A percentile compares a stretch with the other conserved stretches of the same genome.
Conservation (phyloP, 1,140 invertebrate species). For the Penaeus chinensis region DNA sequence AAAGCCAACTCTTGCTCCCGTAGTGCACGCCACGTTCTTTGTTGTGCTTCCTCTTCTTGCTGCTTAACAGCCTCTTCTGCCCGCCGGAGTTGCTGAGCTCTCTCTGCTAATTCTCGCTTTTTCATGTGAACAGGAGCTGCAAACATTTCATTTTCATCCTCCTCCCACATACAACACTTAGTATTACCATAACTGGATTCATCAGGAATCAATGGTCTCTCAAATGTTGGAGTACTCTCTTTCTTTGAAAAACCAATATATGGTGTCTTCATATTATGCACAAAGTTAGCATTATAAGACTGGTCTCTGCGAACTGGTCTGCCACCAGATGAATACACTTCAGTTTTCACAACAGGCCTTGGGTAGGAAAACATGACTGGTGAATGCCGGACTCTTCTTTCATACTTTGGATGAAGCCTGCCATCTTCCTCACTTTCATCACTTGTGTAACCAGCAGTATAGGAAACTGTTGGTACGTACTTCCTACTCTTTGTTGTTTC, state of each 20-base stretch:
- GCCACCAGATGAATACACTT: background rate
- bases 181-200: background rate
- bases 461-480: background rate
- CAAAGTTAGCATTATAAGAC: background rate
- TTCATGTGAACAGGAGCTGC: slow-evolving; percentile 16
- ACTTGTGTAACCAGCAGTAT: slow-evolving; percentile 37
- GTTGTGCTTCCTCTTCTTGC: slow-evolving; percentile 50
- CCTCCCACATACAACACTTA: slow-evolving; percentile 13
- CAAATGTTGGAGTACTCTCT: background rate
- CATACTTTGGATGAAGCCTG: slow-evolving; percentile 3
- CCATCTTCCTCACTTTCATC: slow-evolving; percentile 47
- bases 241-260: background rate
- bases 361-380: slow-evolving; percentile 11
- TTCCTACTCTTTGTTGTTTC: slow-evolving; percentile 9
- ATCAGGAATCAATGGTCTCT: background rate
- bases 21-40: slow-evolving; percentile 39
- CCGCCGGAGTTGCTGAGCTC: slow-evolving; percentile 30
- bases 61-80: slow-evolving; percentile 45
- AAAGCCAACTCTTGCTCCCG: slow-evolving; percentile 39
- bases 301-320: background rate
- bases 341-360: background rate
- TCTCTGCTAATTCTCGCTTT: slow-evolving; percentile 32
- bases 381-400: background rate
- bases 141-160: slow-evolving; percentile 14
- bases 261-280: background rate